phyloP scores from a whole-genome alignment of 1,140 invertebrate genomes.

The Ditylenchus dipsaci region DNA sequence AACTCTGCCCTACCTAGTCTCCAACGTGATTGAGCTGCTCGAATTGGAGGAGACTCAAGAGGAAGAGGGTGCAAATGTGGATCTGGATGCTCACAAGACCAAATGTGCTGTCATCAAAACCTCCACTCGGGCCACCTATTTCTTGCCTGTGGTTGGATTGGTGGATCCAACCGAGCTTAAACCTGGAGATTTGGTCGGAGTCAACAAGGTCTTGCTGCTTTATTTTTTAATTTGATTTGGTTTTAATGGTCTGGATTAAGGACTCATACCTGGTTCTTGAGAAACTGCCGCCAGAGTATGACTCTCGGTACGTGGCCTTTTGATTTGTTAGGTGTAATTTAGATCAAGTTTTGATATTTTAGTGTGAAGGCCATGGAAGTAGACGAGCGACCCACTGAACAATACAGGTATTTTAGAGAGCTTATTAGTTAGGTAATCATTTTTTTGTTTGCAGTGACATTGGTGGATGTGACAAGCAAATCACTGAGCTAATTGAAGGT shows the following conservation, averaged over 20 bases:
- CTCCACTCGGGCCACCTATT: conserved; percentile 97
- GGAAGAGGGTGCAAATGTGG: conserved; percentile 90
- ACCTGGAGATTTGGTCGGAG: conserved; percentile 94
- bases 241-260: conserved; percentile 59
- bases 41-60: conserved; percentile 82
- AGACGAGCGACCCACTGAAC: conserved; percentile 95
- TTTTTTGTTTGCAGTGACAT: conserved; percentile 75
- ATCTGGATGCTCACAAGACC: conserved; percentile 93
- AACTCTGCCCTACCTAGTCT: conserved; percentile 94
- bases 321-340: no score
- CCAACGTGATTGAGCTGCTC: conserved; percentile 95
- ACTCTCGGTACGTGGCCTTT: conserved; percentile 68
- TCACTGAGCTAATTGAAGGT: conserved; percentile 67
- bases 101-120: conserved; percentile 99
- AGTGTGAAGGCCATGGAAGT: conserved; percentile 98
- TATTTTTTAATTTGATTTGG: background rate
- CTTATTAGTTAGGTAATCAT: no score
- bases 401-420: conserved; percentile 68
- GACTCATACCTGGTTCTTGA: conserved; percentile 97
- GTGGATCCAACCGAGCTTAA: conserved; percentile 95
- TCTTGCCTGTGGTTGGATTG: conserved; percentile 94
- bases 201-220: conserved; percentile 75
- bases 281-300: conserved; percentile 94
- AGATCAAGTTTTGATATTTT: no score
- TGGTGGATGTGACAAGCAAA: conserved; percentile 97